These are phyloP conservation scores for Atherinomorus stipes DNA, from an alignment of 2,113 vertebrate species.

Conservation along the genomic window DNA sequence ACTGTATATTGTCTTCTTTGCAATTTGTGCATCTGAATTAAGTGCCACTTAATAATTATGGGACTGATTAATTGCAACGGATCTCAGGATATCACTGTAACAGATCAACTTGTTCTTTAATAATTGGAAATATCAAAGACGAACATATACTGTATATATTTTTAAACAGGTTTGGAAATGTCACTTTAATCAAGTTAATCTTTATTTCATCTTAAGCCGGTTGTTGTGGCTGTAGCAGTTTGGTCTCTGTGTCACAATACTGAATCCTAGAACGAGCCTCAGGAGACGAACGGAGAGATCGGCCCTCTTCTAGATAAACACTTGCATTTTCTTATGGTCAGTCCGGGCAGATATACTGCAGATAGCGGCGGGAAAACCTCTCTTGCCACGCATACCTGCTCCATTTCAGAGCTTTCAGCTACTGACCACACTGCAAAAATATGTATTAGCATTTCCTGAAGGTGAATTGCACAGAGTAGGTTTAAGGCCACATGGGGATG, in stretches of 20 bases:
- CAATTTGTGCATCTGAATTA: too few species aligned
- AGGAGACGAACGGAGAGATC: constrained; percentile 12
- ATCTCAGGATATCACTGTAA: too few species aligned
- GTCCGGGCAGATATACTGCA: constrained; percentile 34
- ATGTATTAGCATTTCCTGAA: constrained; percentile 63
- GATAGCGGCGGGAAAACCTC: constrained; percentile 18
- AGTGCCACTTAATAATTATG: too few species aligned
- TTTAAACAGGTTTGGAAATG: too few species aligned
- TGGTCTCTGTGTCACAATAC: constrained; percentile 6
- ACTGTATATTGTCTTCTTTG: too few species aligned
- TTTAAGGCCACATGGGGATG: constrained; percentile 37
- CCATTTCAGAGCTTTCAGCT: constrained; percentile 38
- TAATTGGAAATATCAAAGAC: too few species aligned
- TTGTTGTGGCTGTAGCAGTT: background rate
- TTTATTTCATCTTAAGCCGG: too few species aligned
- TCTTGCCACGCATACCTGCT: constrained; percentile 18
- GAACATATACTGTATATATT: too few species aligned
- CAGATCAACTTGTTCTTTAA: too few species aligned
- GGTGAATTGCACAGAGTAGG: constrained; percentile 32
- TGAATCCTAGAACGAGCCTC: background rate
- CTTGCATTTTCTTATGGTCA: constrained; percentile 27
- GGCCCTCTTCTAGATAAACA: background rate
- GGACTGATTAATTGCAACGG: too few species aligned
- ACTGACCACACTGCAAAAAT: constrained; percentile 35
- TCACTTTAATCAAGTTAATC: too few species aligned